These are phyloP conservation scores for Callithrix jacchus DNA, from an alignment of 2,113 vertebrate genomes.

Conservation along the genomic window DNA sequence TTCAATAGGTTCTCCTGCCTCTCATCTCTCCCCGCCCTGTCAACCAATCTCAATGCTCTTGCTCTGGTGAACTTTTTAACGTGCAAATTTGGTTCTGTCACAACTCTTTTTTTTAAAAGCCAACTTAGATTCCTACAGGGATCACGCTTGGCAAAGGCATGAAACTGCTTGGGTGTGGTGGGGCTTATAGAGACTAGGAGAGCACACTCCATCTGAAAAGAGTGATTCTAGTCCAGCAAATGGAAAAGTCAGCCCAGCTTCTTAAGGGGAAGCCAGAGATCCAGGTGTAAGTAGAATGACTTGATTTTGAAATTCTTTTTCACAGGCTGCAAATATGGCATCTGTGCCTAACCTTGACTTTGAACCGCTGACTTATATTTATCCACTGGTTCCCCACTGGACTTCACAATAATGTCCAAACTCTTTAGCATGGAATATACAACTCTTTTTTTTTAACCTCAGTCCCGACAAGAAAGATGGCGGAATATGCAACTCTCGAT, in stretches of 20 bases:
- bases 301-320: not conserved
- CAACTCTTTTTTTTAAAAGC: not conserved
- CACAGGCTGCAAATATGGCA: not conserved
- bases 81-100: conserved; percentile 62
- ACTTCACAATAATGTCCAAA: not conserved
- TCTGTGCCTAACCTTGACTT: not conserved
- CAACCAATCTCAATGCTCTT: not conserved
- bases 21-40: not conserved
- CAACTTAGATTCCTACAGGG: conserved; percentile 21
- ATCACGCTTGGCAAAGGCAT: not conserved
- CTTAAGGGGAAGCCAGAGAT: not conserved
- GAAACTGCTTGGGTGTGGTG: not conserved
- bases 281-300: not conserved
- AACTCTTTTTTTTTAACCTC: not conserved
- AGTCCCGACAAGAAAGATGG: no score
- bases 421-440: no score
- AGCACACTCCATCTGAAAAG: not conserved
- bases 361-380: not conserved
- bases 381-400: not conserved
- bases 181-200: not conserved
- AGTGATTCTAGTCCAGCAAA: not conserved
- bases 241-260: not conserved
- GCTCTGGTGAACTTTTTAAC: conserved; percentile 41
- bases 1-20: not conserved
- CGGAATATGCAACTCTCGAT: not conserved